Base-by-base conservation (phyloP, 2,888 invertebrate species). In the Carabus problematicus region DNA sequence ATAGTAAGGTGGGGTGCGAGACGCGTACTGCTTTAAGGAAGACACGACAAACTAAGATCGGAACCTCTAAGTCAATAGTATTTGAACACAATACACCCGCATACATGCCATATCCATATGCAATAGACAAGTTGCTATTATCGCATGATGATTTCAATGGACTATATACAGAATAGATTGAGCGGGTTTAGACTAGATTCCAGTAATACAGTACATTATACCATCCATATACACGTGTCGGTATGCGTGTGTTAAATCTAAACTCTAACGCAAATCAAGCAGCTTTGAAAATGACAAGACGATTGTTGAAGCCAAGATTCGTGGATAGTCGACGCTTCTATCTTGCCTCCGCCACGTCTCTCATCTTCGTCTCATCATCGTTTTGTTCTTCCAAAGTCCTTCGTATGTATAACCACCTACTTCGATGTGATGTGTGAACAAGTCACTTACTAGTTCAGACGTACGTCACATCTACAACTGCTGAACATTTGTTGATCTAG, bases 211-310 rank as follows among this genome's bases (percentile, higher is more conserved):
- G 29, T 29, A 29, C 29, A 29, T 29, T 39, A 56, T 56, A 18
- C 40, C 19, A 18, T 8, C 14, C 47, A 43, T 49, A 8, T 41
- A 40, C 29, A 16, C 12, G 12, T 29, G 19, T 45, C 18, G 43
- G 47, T 59, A 11, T 59, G 67, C 43, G 60, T 67, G 73, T 72
- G 75, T 77, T 77, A 77, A 77, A 79, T 77, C 77, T 77, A 77
- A 79, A 77, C 77, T 75, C 75, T 76, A 78, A 76, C 76, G 75
- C 75, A 73, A 76, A 77, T 78, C 77, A 75, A 79, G 79, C 78
- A 76, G 77, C 79, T 79, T 79, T 79, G 79, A 79, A 79, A 78
- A 77, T 79, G 79, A 79, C 79, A 79, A 79, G 77, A 74, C 78
- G 79, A 79, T 79, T 79, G 79, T 79, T 77, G 52, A 52, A 52